These are phyloP conservation scores for Henricia sp. DNA, from an alignment of 53 echinoderm and acorn worm species.

Conservation along the genomic window DNA sequence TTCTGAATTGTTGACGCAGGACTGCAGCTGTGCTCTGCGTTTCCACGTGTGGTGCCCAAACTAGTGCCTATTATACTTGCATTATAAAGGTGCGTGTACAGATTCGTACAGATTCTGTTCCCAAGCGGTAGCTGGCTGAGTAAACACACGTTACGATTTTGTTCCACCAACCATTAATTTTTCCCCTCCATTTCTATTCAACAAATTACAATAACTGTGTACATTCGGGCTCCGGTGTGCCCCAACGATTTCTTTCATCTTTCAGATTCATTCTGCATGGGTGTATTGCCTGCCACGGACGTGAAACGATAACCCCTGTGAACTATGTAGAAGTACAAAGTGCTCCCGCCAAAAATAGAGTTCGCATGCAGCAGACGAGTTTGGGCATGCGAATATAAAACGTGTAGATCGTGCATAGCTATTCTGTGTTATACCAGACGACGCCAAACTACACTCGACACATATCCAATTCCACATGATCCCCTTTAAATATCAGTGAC, in stretches of 20 bases:
- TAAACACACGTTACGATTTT: constrained; percentile 19
- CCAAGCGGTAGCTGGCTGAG: constrained; percentile 8
- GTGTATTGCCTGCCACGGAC: neutral
- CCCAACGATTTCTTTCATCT: neutral
- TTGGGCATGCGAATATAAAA: neutral
- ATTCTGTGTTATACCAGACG: too few species aligned
- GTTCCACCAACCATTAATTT: constrained; percentile 7
- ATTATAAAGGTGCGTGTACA: too few species aligned
- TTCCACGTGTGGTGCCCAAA: too few species aligned
- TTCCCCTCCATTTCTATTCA: constrained; percentile 11
- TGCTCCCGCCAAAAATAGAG: neutral
- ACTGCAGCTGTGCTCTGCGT: too few species aligned
- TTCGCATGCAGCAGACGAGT: neutral
- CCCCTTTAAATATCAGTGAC: too few species aligned
- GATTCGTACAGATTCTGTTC: neutral
- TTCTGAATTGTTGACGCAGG: too few species aligned
- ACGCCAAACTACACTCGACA: neutral
- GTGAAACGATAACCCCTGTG: neutral
- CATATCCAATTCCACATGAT: too few species aligned
- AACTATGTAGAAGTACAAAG: neutral
- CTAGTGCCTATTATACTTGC: too few species aligned
- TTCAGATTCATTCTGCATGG: neutral
- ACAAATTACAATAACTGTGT: constrained; percentile 15
- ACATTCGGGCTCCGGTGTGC: constrained; percentile 14
- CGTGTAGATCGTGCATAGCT: constrained; percentile 1